Conservation (phyloP, 2,113 vertebrate genomes). For the Semicossyphus pulcher region DNA sequence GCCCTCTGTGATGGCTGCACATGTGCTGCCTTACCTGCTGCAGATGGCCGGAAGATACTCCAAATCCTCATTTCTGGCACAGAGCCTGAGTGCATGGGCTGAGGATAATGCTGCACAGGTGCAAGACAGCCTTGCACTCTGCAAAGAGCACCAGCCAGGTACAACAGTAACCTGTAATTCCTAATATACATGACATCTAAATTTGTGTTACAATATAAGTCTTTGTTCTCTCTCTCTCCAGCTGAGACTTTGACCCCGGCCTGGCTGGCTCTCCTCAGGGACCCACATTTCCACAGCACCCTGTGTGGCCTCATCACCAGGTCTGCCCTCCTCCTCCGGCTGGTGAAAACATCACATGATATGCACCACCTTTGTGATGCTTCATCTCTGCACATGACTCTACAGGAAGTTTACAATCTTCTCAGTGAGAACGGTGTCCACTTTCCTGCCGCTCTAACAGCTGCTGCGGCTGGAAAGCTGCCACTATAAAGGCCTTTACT, state of each 20-base stretch:
- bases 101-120: constrained; percentile 47
- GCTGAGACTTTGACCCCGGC: constrained; percentile 42
- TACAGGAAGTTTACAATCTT: constrained; percentile 64
- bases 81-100: constrained; percentile 79
- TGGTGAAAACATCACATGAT: constrained; percentile 61
- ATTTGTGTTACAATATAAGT: neutral
- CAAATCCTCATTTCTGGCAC: constrained; percentile 53
- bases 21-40: constrained; percentile 83
- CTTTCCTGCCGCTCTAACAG: constrained; percentile 64
- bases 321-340: constrained; percentile 68
- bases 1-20: constrained; percentile 79
- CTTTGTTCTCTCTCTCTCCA: constrained; percentile 55
- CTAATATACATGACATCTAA: neutral
- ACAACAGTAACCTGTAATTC: neutral
- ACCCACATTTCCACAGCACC: constrained; percentile 79
- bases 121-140: constrained; percentile 72
- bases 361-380: constrained; percentile 43
- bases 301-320: constrained; percentile 80
- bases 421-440: constrained; percentile 78
- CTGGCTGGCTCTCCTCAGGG: constrained; percentile 80
- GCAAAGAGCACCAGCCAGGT: constrained; percentile 80
- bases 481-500: constrained; percentile 4
- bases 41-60: constrained; percentile 71
- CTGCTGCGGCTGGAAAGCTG: constrained; percentile 52
- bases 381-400: constrained; percentile 63